A percentile compares a stretch with the other conserved stretches of the same genome.
phyloP scores from a whole-genome alignment of 2,888 invertebrate genomes.

The Lampropteryx suffumata region DNA sequence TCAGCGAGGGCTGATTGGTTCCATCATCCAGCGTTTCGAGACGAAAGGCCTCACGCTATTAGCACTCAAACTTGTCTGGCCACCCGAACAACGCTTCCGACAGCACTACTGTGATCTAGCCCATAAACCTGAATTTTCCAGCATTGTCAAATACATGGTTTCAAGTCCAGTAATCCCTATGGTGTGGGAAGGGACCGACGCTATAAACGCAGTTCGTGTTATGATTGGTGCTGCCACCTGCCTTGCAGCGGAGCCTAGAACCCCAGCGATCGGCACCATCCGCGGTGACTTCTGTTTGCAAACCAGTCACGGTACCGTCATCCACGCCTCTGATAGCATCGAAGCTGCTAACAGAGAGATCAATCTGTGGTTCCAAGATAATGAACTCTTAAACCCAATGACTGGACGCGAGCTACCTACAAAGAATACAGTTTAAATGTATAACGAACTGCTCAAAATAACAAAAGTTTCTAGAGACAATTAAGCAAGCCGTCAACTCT shows the following conservation, averaged over 20 bases:
- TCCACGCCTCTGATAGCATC: background rate
- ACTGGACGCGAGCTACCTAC: background rate
- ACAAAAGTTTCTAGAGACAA: too few relatives aligned
- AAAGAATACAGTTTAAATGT: too few relatives aligned
- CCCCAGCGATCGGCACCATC: background rate
- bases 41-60: background rate
- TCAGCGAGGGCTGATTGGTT: background rate
- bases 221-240: background rate
- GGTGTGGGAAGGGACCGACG: constrained; percentile 2
- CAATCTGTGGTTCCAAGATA: background rate
- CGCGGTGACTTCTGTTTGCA: constrained; percentile 1
- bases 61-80: background rate
- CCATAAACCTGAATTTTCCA: background rate
- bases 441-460: too few relatives aligned
- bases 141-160: background rate
- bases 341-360: constrained; percentile 1
- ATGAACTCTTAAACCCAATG: background rate
- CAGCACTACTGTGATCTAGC: background rate
- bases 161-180: background rate
- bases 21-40: constrained; percentile 1
- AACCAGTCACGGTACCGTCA: background rate
- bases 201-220: background rate
- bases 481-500: too few relatives aligned
- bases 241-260: background rate
- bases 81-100: background rate